These are phyloP conservation scores for Halictus ligatus DNA, from an alignment of 2,888 invertebrate genomes.

Conservation along the genomic window DNA sequence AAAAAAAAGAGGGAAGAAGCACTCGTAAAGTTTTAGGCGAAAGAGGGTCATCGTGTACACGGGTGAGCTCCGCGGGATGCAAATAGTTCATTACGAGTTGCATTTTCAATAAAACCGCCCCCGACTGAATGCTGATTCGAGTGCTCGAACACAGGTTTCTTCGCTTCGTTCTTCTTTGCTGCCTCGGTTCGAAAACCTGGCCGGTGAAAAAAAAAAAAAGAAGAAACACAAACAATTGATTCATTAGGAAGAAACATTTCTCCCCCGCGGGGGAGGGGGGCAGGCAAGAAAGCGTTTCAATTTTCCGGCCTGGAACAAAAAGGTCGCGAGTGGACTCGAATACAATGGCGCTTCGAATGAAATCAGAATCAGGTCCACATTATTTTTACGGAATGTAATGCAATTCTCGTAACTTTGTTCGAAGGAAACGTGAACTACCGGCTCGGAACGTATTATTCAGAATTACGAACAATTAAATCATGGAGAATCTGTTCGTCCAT, in stretches of 20 bases:
- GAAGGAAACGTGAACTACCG: background rate
- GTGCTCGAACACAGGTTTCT: conserved; percentile 35
- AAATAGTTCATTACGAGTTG: conserved; percentile 63
- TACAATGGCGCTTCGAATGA: background rate
- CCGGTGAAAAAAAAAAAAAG: conserved; percentile 11
- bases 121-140: conserved; percentile 42
- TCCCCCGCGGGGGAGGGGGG: too few relatives aligned
- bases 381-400: background rate
- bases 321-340: background rate
- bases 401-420: background rate
- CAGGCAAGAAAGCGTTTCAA: background rate
- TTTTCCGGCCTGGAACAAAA: background rate
- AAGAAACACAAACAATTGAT: conserved; percentile 49
- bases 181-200: conserved; percentile 29
- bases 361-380: background rate
- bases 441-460: too few relatives aligned
- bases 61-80: conserved; percentile 37
- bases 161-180: conserved; percentile 23
- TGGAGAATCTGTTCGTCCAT: too few relatives aligned
- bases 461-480: too few relatives aligned
- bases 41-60: conserved; percentile 58
- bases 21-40: conserved; percentile 25
- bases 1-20: background rate
- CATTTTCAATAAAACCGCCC: conserved; percentile 57
- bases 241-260: conserved; percentile 31